Evolutionary conservation across 2,888 invertebrate species (phyloP), one percentile per base, ranked within the genome.

Genomic region (Meta bourneti): DNA sequence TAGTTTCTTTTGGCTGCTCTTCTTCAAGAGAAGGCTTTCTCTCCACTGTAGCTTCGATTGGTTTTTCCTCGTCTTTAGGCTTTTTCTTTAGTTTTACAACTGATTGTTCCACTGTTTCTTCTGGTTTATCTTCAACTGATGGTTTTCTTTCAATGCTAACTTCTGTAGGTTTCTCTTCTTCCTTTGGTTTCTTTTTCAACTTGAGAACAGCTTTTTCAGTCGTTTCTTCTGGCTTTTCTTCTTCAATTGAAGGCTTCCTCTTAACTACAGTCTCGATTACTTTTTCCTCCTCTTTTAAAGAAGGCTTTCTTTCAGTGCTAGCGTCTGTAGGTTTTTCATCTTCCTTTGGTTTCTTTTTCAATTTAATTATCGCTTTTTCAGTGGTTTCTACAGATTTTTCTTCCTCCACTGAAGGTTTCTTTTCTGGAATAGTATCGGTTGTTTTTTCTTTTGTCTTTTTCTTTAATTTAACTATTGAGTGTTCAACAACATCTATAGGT

Each of bases 21-120:
- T 81, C 80, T 52, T 78, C 74, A 72, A 84, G 7, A 11, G 61
- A 61, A 61, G 61, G 61, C 61, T 52, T 84, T 20, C 75, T 52
- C 49, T 89, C 89, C 6, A 77, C 11, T 49, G 51, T 70, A 7
- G 71, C 69, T 78, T 88, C 88, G 34, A 69, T 74, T n/a, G 84
- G 71, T n/a, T 88, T 82, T 20, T 88, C 84, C 52, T 77, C 85
- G 52, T 70, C 80, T 52, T 52, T 9, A 2, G 90, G 80, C 74
- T 90, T 90, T 74, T 84, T 91, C 54, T 93, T 93, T 7, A 84
- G 61, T 71, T 89, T 89, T n/a, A 85, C n/a, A 70, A 85, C 71
- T 0, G 86, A 34, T 49, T 87, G 48, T 75, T 93, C 87, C 34
- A 54, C 19, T 51, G 48, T 19, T 61, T 93, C 75, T 80, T 81